A percentile compares a stretch with the other conserved stretches of the same genome.
Evolutionary conservation across 2,797 vertebrate species (phyloP).

Genomic region (Sebastes kiyomatsui): DNA sequence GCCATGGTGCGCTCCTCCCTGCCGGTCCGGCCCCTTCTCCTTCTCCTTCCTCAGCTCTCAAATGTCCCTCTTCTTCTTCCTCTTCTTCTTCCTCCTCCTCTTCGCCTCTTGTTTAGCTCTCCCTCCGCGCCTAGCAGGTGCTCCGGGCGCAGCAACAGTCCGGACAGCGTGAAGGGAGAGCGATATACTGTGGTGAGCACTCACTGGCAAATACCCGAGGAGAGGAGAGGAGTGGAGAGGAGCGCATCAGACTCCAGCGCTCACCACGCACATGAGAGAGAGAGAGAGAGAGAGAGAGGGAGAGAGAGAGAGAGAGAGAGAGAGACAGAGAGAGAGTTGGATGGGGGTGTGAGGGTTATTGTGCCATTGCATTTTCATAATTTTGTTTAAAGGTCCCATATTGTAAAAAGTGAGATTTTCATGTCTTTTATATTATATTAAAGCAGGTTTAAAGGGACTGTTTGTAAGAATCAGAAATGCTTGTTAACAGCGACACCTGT

Average conservation of each 20-base stretch:
- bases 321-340: background rate
- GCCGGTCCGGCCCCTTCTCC: conserved; percentile 33
- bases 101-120: background rate
- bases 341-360: background rate
- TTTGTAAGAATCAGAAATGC: too few relatives aligned
- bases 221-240: conserved; percentile 20
- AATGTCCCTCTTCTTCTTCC: background rate
- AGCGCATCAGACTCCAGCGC: conserved; percentile 59
- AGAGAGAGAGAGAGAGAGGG: conserved; percentile 30
- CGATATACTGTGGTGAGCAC: conserved; percentile 47
- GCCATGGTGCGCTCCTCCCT: conserved; percentile 77
- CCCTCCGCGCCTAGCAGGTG: conserved; percentile 51
- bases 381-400: background rate
- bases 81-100: background rate
- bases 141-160: conserved; percentile 60
- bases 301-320: conserved; percentile 6
- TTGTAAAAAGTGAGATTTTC: too few relatives aligned
- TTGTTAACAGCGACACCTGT: too few relatives aligned
- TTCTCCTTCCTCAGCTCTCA: background rate
- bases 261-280: conserved; percentile 17
- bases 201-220: conserved; percentile 51
- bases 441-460: too few relatives aligned
- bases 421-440: too few relatives aligned
- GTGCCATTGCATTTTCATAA: background rate
- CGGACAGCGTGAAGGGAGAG: conserved; percentile 22